phyloP scores from a whole-genome alignment of 2,888 invertebrate genomes.

The Apoda limacodes region DNA sequence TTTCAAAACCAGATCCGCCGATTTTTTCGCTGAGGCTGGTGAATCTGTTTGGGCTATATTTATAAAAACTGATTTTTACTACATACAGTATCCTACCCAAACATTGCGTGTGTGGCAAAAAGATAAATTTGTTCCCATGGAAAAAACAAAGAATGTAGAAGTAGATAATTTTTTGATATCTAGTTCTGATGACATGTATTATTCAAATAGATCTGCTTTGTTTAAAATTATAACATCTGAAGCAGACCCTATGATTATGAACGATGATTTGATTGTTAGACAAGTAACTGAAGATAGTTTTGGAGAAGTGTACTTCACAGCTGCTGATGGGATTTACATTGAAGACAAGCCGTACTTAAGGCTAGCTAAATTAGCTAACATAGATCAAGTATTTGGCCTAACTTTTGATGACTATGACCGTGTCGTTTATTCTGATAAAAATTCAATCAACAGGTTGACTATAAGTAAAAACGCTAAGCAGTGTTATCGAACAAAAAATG shows the following conservation, averaged over 20 bases:
- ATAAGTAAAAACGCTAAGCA: conserved; percentile 26
- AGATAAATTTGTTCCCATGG: conserved; percentile 36
- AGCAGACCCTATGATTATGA: conserved; percentile 27
- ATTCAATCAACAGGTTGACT: conserved; percentile 35
- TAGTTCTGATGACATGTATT: conserved; percentile 38
- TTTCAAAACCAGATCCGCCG: conserved; percentile 39
- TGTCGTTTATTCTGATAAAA: conserved; percentile 40
- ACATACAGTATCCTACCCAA: conserved; percentile 50
- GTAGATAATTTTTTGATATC: conserved; percentile 46
- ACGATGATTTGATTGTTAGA: conserved; percentile 34
- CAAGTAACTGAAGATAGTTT: conserved; percentile 47
- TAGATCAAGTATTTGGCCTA: conserved; percentile 41
- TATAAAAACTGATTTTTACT: conserved; percentile 45
- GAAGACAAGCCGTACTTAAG: conserved; percentile 42
- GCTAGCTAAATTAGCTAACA: conserved; percentile 31
- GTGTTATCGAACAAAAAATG: too few relatives aligned
- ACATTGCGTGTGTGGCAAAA: conserved; percentile 39
- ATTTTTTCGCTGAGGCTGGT: conserved; percentile 46
- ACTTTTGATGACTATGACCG: conserved; percentile 46
- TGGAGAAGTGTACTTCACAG: conserved; percentile 45
- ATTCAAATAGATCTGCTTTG: conserved; percentile 48
- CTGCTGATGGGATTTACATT: conserved; percentile 38
- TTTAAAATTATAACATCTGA: conserved; percentile 37
- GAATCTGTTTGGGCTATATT: conserved; percentile 51
- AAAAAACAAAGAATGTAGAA: conserved; percentile 39